Evolutionary conservation across 2,888 invertebrate genomes (phyloP).

Genomic region (Luperina nickerlii): DNA sequence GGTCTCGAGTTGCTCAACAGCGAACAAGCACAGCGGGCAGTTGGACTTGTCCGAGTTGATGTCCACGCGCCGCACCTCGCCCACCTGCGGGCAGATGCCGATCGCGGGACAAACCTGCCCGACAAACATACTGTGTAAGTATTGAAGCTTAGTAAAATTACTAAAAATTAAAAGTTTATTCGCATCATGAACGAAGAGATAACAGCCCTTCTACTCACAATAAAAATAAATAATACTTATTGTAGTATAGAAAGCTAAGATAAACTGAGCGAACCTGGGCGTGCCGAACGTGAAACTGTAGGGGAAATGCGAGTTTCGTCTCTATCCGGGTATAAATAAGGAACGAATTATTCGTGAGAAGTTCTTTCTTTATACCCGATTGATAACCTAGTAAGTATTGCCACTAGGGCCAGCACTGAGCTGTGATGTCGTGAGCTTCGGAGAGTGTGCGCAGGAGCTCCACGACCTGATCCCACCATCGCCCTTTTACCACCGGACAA

Average conservation of each 20-base stretch:
- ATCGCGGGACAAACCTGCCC: slow-evolving; percentile 93
- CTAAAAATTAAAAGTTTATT: not conserved
- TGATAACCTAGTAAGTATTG: not conserved
- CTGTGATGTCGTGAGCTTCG: too few relatives aligned
- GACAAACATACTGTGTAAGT: not conserved
- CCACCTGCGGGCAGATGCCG: slow-evolving; percentile 91
- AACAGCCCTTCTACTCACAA: not conserved
- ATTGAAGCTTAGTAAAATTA: not conserved
- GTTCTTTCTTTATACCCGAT: not conserved
- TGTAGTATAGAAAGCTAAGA: not conserved
- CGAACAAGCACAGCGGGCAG: slow-evolving; percentile 96
- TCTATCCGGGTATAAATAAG: not conserved
- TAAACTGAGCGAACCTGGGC: not conserved
- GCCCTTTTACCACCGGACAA: too few relatives aligned
- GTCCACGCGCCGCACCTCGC: slow-evolving; percentile 88
- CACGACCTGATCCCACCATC: too few relatives aligned
- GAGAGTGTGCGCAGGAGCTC: too few relatives aligned
- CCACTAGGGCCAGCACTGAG: not conserved
- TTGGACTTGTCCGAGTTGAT: slow-evolving; percentile 91
- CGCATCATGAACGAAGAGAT: not conserved
- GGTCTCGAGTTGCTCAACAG: slow-evolving; percentile 93
- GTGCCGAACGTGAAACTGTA: not conserved
- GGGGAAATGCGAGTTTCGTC: not conserved
- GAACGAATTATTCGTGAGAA: not conserved
- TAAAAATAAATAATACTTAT: not conserved